These are phyloP conservation scores for Trialeurodes vaporariorum DNA, from an alignment of 1,140 invertebrate genomes.

Conservation along the genomic window DNA sequence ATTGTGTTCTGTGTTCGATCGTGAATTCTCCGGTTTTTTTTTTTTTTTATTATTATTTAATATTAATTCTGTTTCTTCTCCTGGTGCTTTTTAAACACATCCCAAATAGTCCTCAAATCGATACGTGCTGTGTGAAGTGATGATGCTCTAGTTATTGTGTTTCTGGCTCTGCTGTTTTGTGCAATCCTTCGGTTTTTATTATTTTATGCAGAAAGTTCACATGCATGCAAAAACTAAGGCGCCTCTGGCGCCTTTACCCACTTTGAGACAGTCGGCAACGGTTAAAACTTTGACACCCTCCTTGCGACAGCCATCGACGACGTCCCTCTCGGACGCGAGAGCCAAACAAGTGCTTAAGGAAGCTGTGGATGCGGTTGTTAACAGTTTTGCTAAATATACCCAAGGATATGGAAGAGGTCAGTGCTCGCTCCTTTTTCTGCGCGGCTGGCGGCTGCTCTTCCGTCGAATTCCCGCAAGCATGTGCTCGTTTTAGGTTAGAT, in stretches of 20 bases:
- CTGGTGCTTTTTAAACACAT: too few relatives aligned
- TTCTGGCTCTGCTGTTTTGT: background rate
- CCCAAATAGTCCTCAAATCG: too few relatives aligned
- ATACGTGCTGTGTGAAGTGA: background rate
- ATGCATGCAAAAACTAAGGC: background rate
- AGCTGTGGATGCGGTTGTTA: constrained; percentile 63
- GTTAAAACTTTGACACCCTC: background rate
- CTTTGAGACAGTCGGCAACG: background rate
- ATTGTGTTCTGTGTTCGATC: too few relatives aligned
- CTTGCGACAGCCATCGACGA: background rate
- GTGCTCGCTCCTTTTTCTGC: constrained; percentile 1
- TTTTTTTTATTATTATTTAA: too few relatives aligned
- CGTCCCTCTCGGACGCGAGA: constrained; percentile 18
- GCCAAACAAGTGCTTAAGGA: constrained; percentile 60
- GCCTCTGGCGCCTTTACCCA: background rate
- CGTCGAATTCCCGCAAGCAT: too few relatives aligned
- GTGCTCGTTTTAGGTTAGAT: background rate
- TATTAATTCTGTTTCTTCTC: too few relatives aligned
- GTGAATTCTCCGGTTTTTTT: too few relatives aligned
- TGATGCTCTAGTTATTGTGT: background rate
- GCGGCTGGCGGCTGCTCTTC: too few relatives aligned
- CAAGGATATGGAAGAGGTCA: constrained; percentile 64
- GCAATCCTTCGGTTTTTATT: too few relatives aligned
- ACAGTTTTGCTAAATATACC: constrained; percentile 64
- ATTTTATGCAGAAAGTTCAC: background rate